A percentile compares a stretch with the other conserved stretches of the same genome.
Conservation (phyloP, 2,888 invertebrate genomes). For the Linnaemya tessellans region DNA sequence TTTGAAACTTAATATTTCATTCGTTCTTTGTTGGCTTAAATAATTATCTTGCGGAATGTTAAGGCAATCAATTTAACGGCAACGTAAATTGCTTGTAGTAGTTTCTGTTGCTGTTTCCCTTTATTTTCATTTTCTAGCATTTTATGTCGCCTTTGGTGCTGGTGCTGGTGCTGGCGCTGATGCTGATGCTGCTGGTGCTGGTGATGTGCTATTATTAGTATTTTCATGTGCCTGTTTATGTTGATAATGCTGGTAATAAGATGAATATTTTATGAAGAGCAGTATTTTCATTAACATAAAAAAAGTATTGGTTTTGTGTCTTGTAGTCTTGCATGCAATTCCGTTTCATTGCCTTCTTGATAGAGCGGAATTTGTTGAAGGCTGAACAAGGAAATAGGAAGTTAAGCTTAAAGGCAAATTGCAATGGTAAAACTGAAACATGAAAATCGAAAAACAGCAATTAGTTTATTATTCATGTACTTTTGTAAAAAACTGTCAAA, state of each 20-base stretch:
- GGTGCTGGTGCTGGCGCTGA: conserved; percentile 1
- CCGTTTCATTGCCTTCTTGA: neutral
- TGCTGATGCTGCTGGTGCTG: neutral
- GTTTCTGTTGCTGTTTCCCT: neutral
- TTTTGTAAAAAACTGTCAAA: neutral
- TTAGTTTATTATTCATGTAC: neutral
- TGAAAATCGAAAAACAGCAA: neutral
- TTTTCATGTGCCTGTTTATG: conserved; percentile 26
- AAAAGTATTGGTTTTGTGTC: neutral
- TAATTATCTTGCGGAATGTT: conserved; percentile 72
- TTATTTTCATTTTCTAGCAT: neutral
- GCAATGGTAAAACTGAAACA: neutral
- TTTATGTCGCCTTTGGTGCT: neutral
- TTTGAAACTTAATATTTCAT: conserved; percentile 66
- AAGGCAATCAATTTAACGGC: conserved; percentile 70
- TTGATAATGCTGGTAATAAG: conserved; percentile 25
- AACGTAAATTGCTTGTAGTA: conserved; percentile 64
- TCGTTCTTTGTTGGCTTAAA: conserved; percentile 67
- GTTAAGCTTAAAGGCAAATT: neutral
- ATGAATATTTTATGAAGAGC: conserved; percentile 26
- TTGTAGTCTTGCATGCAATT: neutral
- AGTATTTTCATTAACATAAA: neutral
- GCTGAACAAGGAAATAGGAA: neutral
- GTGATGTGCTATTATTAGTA: conserved; percentile 1
- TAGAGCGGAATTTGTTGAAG: neutral